Percentiles rank a stretch among this genome's conserved stretches.
These are phyloP conservation scores for Gasterosteus nipponicus DNA, from an alignment of 2,113 vertebrate species.

Conservation along the genomic window DNA sequence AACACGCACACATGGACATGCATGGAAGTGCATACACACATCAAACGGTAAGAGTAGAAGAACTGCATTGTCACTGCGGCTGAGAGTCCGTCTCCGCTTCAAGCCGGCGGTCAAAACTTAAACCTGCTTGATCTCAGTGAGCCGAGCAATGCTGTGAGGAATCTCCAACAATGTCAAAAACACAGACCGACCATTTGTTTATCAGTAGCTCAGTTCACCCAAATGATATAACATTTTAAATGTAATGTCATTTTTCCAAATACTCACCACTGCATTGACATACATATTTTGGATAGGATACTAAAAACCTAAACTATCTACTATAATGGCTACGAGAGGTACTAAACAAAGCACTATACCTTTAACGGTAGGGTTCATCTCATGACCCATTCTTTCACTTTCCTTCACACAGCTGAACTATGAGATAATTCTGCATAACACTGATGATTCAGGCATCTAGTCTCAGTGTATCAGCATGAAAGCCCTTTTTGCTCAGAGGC, in stretches of 20 bases:
- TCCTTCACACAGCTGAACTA: slow-evolving; percentile 32
- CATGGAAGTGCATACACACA: background rate
- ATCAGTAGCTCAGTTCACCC: background rate
- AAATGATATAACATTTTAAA: background rate
- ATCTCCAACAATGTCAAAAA: background rate
- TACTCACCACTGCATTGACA: background rate
- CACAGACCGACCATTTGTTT: background rate
- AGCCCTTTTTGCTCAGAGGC: slow-evolving; percentile 17
- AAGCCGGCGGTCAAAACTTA: background rate
- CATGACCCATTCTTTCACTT: slow-evolving; percentile 2
- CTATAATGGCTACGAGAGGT: too few species aligned
- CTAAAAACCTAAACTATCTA: background rate
- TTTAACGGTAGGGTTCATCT: background rate
- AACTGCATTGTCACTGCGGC: background rate
- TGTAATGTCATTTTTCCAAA: background rate
- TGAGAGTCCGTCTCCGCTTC: slow-evolving; percentile 7
- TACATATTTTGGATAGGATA: background rate
- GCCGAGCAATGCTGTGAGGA: background rate
- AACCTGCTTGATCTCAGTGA: background rate
- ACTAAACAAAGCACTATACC: background rate
- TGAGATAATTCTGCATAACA: slow-evolving; percentile 25
- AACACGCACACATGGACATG: background rate
- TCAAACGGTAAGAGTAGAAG: background rate
- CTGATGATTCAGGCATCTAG: slow-evolving; percentile 36
- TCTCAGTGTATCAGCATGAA: slow-evolving; percentile 33